phyloP scores from a whole-genome alignment of 2,888 invertebrate genomes.

The Lacanobia oleracea region DNA sequence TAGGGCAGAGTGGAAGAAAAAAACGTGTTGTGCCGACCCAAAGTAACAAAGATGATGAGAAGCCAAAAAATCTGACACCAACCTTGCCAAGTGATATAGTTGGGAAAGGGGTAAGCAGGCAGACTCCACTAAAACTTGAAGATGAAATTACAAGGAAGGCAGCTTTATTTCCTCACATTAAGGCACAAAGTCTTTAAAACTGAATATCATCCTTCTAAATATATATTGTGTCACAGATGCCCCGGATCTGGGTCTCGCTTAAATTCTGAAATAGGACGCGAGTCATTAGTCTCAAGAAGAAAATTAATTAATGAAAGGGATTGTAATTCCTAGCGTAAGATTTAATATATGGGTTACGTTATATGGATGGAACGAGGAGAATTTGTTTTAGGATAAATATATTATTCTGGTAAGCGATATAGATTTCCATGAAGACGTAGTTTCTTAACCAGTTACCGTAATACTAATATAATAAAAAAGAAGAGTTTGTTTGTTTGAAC shows the following conservation, averaged over 20 bases:
- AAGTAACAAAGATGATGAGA: too few species aligned
- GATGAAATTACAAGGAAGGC: neutral
- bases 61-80: too few species aligned
- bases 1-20: too few species aligned
- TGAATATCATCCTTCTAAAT: constrained; percentile 41
- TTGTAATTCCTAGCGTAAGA: constrained; percentile 35
- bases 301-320: constrained; percentile 48
- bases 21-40: too few species aligned
- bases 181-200: constrained; percentile 12
- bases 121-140: neutral
- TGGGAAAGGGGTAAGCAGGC: too few species aligned
- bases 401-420: neutral
- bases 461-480: too few species aligned
- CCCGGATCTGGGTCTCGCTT: constrained; percentile 31
- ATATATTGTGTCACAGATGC: constrained; percentile 30
- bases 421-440: neutral
- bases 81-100: too few species aligned
- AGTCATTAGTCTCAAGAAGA: constrained; percentile 47
- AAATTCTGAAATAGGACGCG: constrained; percentile 49
- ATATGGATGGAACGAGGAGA: neutral
- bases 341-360: constrained; percentile 32
- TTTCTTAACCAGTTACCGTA: neutral
- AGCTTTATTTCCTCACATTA: neutral
- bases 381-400: neutral
- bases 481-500: too few species aligned